Evolutionary conservation across 2,797 vertebrate genomes (phyloP).

Genomic region (Coracias cyanogaster): DNA sequence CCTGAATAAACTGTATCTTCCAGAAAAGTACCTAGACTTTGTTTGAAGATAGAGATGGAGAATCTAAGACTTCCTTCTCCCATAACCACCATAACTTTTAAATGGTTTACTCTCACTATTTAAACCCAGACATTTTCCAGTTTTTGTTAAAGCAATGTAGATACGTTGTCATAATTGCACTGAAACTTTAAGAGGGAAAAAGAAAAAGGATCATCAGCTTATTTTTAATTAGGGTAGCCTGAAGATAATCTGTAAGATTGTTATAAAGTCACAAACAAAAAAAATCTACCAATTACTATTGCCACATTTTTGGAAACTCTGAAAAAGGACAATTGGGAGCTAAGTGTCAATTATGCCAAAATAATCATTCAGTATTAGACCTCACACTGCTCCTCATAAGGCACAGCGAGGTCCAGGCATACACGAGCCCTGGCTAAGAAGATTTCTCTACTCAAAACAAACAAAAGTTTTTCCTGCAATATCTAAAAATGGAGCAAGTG

Average conservation of each 20-base stretch:
- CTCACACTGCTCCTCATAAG: background rate
- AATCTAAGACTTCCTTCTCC: background rate
- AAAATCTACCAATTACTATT: background rate
- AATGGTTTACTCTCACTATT: background rate
- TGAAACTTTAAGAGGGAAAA: background rate
- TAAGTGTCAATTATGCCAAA: background rate
- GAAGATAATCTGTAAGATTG: background rate
- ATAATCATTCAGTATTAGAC: background rate
- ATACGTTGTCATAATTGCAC: background rate
- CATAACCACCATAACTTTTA: background rate
- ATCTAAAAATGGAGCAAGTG: background rate
- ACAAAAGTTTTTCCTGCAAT: background rate
- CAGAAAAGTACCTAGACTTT: background rate
- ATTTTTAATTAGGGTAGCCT: background rate
- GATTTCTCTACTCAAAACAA: background rate
- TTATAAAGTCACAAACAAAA: background rate
- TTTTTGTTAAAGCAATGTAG: background rate
- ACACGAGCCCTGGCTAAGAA: background rate
- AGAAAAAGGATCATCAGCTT: background rate
- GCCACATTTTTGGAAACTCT: background rate
- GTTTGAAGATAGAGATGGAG: background rate
- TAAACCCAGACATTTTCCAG: background rate
- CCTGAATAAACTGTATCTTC: background rate
- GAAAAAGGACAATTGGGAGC: background rate
- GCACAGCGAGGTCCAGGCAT: background rate